Evolutionary conservation across 1,140 invertebrate genomes (phyloP).

Genomic region (Calycopis cecrops): DNA sequence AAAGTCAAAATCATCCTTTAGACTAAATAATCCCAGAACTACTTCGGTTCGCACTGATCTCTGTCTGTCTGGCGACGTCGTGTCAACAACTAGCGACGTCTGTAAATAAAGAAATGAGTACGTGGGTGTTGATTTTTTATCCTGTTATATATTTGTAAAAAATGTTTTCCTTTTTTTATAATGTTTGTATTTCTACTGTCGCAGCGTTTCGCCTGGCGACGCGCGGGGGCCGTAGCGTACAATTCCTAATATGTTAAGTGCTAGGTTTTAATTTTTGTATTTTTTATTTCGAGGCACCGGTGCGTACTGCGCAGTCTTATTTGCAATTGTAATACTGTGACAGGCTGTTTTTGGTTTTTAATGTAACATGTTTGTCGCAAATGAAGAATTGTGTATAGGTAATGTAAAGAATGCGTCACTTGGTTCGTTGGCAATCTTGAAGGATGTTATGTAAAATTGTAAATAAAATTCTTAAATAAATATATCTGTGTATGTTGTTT

Average conservation of each 20-base stretch:
- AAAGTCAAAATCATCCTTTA: no score
- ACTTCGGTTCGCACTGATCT: no score
- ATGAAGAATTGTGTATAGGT: conserved; percentile 4
- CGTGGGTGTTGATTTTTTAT: no score
- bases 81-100: no score
- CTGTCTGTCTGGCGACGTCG: no score
- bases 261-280: neutral
- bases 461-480: conserved; percentile 11
- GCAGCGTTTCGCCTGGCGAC: neutral
- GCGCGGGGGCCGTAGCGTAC: neutral
- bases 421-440: conserved; percentile 7
- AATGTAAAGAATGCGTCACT: conserved; percentile 1
- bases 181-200: no score
- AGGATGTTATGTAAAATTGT: conserved; percentile 9
- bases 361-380: neutral
- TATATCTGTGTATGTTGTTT: no score
- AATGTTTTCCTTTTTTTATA: no score
- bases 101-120: no score
- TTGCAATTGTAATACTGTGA: neutral
- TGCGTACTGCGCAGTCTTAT: neutral
- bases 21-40: no score
- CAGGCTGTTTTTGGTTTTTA: neutral
- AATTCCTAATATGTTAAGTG: conserved; percentile 2
- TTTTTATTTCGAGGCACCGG: neutral
- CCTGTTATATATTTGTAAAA: no score